Conservation (phyloP, 2,888 invertebrate species). For the Caenorhabditis imperialis region DNA sequence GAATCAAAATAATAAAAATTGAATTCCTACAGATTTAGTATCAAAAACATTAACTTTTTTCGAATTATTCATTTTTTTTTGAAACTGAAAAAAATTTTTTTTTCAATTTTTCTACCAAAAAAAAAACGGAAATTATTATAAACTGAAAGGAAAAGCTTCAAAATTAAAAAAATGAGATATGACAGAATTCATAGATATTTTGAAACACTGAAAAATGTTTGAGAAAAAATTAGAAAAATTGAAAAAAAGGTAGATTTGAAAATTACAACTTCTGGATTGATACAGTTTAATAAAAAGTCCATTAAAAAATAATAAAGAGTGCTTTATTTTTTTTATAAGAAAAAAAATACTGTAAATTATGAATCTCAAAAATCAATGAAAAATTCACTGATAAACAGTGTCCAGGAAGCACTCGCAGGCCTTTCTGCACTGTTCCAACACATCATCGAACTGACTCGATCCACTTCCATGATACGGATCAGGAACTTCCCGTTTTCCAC, state of each 20-base stretch:
- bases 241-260: not conserved
- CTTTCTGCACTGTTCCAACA: constrained; percentile 84
- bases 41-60: no score
- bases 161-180: no score
- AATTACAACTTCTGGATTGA: not conserved
- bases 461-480: constrained; percentile 90
- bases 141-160: no score
- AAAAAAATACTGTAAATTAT: not conserved
- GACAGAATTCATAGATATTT: no score
- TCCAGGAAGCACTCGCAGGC: constrained; percentile 84
- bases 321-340: not conserved
- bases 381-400: constrained; percentile 24
- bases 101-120: no score
- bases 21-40: no score
- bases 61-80: no score
- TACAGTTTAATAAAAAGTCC: not conserved
- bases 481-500: constrained; percentile 81
- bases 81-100: no score
- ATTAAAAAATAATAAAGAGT: constrained; percentile 1
- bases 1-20: no score
- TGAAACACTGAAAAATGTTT: not conserved
- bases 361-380: not conserved
- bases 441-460: constrained; percentile 84
- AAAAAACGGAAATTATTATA: no score
- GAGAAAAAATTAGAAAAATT: constrained; percentile 6